A percentile compares a stretch with the other conserved stretches of the same genome.
Conservation (phyloP, 2,797 vertebrate genomes). For the Eidolon dupreanum region DNA sequence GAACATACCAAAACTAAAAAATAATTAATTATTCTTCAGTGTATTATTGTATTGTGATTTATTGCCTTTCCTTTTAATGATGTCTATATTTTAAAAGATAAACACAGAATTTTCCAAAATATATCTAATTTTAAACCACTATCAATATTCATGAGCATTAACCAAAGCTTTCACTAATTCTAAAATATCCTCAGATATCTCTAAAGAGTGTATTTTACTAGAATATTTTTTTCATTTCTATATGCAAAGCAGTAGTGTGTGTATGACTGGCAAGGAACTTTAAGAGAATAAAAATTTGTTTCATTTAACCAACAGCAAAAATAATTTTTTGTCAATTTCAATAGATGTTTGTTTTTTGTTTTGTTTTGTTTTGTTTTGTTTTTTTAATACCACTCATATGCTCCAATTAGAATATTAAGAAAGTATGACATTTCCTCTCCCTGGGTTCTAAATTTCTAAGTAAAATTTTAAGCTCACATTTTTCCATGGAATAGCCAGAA, state of each 20-base stretch:
- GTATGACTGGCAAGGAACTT: neutral
- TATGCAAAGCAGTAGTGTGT: neutral
- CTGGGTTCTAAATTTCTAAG: neutral
- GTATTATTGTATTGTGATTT: neutral
- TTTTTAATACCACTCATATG: neutral
- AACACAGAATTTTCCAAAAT: neutral
- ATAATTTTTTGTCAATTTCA: constrained; percentile 26
- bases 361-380: neutral
- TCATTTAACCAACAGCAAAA: constrained; percentile 4
- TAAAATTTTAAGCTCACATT: neutral
- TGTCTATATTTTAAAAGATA: neutral
- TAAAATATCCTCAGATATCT: neutral
- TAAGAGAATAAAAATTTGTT: constrained; percentile 44
- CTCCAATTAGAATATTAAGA: neutral
- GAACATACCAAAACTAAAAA: neutral
- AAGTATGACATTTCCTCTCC: neutral
- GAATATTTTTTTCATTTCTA: neutral
- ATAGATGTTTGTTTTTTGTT: neutral
- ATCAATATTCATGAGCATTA: neutral
- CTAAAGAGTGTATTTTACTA: neutral
- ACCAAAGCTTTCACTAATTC: neutral
- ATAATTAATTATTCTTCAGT: neutral
- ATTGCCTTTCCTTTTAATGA: neutral
- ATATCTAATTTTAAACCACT: neutral
- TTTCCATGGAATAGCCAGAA: neutral